A percentile compares a stretch with the other conserved stretches of the same genome.
phyloP scores from a whole-genome alignment of 2,113 vertebrate species.

The Coturnix japonica region DNA sequence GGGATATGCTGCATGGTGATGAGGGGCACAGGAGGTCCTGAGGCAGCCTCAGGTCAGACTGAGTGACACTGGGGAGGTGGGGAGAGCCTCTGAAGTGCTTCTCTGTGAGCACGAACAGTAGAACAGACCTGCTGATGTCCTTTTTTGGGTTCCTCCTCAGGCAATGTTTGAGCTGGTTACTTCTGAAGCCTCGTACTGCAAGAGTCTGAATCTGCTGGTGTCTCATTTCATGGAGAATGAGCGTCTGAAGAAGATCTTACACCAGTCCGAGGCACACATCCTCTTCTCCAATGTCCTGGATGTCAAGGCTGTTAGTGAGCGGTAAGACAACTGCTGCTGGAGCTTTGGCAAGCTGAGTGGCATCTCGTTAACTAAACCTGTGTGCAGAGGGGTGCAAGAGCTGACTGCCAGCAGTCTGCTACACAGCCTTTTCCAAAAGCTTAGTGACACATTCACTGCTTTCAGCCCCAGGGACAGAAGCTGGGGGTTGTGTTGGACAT shows the following conservation, averaged over 20 bases:
- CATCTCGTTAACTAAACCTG: background rate
- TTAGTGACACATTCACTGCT: background rate
- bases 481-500: background rate
- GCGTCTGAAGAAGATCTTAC: slow-evolving; percentile 85
- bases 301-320: slow-evolving; percentile 93
- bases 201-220: slow-evolving; percentile 92
- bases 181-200: slow-evolving; percentile 96
- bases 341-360: background rate
- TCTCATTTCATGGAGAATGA: slow-evolving; percentile 93
- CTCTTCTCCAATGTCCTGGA: slow-evolving; percentile 97
- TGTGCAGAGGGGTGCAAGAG: background rate
- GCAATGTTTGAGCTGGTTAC: slow-evolving; percentile 97
- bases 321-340: slow-evolving; percentile 76
- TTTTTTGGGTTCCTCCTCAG: slow-evolving; percentile 69
- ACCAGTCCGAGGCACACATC: slow-evolving; percentile 92
- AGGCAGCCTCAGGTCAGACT: background rate
- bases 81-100: background rate
- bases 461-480: background rate
- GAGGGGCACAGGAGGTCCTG: too few species aligned
- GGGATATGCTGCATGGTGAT: background rate
- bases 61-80: background rate
- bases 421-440: background rate
- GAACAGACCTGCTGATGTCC: background rate
- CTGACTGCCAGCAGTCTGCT: background rate
- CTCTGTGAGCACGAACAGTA: rapidly evolving